A percentile compares a stretch with the other conserved stretches of the same genome.
phyloP scores from a whole-genome alignment of 2,888 invertebrate genomes.

The Orthonychiurus folsomi region DNA sequence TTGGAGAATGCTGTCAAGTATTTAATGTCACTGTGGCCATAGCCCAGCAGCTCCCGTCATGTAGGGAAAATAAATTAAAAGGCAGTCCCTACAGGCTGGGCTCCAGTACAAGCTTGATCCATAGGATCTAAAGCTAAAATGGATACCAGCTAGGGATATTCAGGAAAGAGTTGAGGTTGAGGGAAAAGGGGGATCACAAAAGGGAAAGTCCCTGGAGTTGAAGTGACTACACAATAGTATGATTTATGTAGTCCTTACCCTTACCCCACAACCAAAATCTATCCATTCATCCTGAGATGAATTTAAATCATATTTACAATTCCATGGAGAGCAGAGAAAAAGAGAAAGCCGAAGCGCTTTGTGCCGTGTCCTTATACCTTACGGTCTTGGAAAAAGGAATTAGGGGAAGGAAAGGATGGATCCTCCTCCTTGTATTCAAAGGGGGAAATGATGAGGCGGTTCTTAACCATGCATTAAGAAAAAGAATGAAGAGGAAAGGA shows the following conservation, averaged over 20 bases:
- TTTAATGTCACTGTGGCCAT: neutral
- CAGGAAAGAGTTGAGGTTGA: too few species aligned
- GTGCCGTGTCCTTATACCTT: too few species aligned
- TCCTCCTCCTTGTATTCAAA: neutral
- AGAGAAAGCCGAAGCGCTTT: too few species aligned
- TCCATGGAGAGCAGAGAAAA: neutral
- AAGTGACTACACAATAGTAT: neutral
- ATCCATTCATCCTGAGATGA: constrained; percentile 1
- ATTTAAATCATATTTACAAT: constrained; percentile 1
- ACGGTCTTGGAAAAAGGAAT: too few species aligned
- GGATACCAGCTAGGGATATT: too few species aligned
- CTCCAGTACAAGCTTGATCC: too few species aligned
- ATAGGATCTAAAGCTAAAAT: too few species aligned
- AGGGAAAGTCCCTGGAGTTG: neutral
- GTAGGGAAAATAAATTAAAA: neutral
- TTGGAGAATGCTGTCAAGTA: neutral
- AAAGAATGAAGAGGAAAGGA: neutral
- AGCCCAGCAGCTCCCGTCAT: neutral
- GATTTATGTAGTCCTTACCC: neutral
- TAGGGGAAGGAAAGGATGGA: too few species aligned
- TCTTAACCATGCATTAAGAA: neutral
- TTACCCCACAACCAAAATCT: neutral
- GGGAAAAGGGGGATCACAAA: too few species aligned
- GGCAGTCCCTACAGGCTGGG: too few species aligned
- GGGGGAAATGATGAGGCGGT: neutral